Base-by-base conservation (phyloP, 2,797 vertebrate genomes). In the Chromobotia macracanthus region DNA sequence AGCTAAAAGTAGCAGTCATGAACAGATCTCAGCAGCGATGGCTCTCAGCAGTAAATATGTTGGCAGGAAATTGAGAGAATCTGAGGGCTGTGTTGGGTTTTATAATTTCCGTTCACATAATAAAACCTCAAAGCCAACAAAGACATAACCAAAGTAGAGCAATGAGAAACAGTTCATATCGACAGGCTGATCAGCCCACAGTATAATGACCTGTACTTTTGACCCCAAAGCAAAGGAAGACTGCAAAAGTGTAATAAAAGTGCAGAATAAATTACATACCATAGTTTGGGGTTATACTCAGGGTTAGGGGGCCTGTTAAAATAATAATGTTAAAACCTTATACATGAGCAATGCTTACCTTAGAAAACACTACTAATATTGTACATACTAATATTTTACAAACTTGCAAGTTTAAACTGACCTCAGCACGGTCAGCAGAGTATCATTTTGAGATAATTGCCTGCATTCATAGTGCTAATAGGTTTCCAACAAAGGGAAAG, bases 41-140 rank as follows among this genome's bases (percentile, higher is more conserved):
- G 7, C 44, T 28, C 28, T 48, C 15, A 71, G 56, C 60, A 6
- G 44, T 65, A 75, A 25, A 76, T 64, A 76, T 25, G 23, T 46
- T 55, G 4, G 21, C 50, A 71, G 73, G 73, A 71, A 81, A 71
- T 76, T 55, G 50, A 65, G 38, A 56, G 50, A 81, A 75, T 64
- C 28, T 64, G 28, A 69, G 18, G n/a, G 15, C 19, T 70, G 35
- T 75, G 25, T 41, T 31, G 50, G 4, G 10, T 38, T 25, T 46
- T 18, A 41, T 53, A 63, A 77, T 77, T 82, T 82, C 61, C 53
- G 28, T 76, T 68, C 60, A 31, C 13, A 21, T 74, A 53, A 70
- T 13, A 67, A 13, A 72, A 66, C 78, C 41, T 61, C 58, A 72
- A 28, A 77, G 21, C 15, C 1, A 21, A 63, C 31, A 60, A 48